phyloP scores from a whole-genome alignment of 2,797 vertebrate genomes.

The Lagothrix lagotricha region DNA sequence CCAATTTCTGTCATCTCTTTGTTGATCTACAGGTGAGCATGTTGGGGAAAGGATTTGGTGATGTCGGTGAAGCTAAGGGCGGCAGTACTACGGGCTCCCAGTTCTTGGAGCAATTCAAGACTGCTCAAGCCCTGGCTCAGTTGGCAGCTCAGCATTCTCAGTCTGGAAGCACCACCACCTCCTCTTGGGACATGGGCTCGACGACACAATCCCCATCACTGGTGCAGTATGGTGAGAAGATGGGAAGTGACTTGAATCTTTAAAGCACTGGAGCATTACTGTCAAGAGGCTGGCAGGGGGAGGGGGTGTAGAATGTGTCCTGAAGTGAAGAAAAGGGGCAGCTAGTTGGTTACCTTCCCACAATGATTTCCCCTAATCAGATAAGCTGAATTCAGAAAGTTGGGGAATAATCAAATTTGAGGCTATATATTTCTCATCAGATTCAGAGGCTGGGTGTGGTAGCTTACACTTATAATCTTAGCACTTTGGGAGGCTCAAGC shows the following conservation, averaged over 20 bases:
- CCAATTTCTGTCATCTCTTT: slow-evolving; percentile 47
- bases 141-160: slow-evolving; percentile 96
- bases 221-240: slow-evolving; percentile 93
- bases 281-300: accelerated
- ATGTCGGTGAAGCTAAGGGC: slow-evolving; percentile 94
- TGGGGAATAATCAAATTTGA: background rate
- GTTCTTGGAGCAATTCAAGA: slow-evolving; percentile 99
- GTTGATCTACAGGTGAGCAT: slow-evolving; percentile 88
- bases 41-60: slow-evolving; percentile 95
- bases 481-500: background rate
- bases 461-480: background rate
- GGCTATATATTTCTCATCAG: background rate
- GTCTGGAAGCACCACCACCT: slow-evolving; percentile 83
- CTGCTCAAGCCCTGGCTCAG: slow-evolving; percentile 96
- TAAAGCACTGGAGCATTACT: accelerated
- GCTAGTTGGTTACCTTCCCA: background rate
- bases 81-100: slow-evolving; percentile 94
- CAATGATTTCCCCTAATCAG: background rate
- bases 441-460: background rate
- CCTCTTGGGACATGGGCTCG: slow-evolving; percentile 92
- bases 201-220: slow-evolving; percentile 88
- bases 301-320: accelerated
- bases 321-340: background rate
- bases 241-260: accelerated
- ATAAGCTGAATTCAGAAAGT: background rate